phyloP scores from a whole-genome alignment of 2,113 vertebrate species.

The Tyto alba region DNA sequence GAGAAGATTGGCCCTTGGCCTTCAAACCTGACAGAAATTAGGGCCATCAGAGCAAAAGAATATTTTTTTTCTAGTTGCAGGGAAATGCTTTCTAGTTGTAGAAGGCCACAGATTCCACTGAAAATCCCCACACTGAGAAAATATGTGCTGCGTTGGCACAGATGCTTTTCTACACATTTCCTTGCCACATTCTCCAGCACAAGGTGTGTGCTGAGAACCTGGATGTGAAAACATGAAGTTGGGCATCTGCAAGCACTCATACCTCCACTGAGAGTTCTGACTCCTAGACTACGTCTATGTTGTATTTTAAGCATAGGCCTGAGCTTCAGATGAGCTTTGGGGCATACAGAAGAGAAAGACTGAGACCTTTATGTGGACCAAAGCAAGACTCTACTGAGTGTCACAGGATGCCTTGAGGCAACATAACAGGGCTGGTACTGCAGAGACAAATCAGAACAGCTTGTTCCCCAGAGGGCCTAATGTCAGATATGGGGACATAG shows the following conservation, averaged over 20 bases:
- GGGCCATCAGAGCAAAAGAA: background rate
- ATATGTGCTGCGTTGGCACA: background rate
- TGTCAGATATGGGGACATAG: background rate
- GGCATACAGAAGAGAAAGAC: background rate
- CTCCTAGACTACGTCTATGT: background rate
- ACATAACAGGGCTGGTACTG: background rate
- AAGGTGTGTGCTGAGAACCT: background rate
- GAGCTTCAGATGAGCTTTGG: background rate
- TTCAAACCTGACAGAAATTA: background rate
- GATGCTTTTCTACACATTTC: background rate
- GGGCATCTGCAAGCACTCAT: fast-evolving
- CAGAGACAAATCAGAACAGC: background rate
- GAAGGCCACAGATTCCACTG: background rate
- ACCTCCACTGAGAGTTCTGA: background rate
- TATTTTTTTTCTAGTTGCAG: background rate
- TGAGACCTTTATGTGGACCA: background rate
- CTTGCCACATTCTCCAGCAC: background rate
- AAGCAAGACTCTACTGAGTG: background rate
- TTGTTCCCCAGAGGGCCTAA: background rate
- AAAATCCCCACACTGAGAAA: background rate
- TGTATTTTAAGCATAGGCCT: background rate
- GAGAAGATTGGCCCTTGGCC: background rate
- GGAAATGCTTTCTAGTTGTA: background rate
- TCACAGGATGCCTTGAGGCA: background rate
- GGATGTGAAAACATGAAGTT: background rate